Conservation (phyloP, 2,113 vertebrate genomes). For the Pteropus alecto region DNA sequence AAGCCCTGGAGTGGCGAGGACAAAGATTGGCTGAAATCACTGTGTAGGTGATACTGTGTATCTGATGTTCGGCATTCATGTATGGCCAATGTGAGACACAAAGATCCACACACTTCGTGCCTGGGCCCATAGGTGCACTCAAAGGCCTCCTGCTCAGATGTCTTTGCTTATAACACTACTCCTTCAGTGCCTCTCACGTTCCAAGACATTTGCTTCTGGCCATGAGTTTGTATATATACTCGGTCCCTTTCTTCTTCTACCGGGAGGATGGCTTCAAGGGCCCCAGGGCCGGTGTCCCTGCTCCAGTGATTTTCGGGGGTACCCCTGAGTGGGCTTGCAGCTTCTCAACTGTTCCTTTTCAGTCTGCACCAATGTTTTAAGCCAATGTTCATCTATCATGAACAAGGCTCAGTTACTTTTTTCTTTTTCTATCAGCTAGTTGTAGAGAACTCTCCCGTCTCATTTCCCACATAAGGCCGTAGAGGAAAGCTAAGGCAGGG, state of each 20-base stretch:
- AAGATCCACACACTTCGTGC: background rate
- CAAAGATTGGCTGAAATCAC: background rate
- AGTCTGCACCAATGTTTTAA: background rate
- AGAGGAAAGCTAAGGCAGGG: background rate
- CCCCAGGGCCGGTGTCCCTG: no score
- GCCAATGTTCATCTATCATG: fast-evolving
- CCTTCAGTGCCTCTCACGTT: background rate
- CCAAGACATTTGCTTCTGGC: background rate
- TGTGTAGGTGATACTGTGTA: no score
- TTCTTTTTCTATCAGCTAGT: background rate
- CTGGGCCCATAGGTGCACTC: no score
- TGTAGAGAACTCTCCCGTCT: fast-evolving
- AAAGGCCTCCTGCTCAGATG: background rate
- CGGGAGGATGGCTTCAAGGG: background rate
- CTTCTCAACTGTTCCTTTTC: background rate
- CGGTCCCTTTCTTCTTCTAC: background rate
- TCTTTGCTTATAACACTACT: background rate
- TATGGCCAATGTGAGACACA: background rate
- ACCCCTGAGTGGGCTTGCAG: background rate
- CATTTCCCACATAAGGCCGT: background rate
- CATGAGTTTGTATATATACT: background rate
- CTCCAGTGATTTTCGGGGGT: background rate
- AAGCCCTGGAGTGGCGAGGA: background rate
- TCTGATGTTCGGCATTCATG: background rate
- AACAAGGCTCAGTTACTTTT: background rate